Conservation (phyloP, 2,797 vertebrate species). For the Taenioides sp. region DNA sequence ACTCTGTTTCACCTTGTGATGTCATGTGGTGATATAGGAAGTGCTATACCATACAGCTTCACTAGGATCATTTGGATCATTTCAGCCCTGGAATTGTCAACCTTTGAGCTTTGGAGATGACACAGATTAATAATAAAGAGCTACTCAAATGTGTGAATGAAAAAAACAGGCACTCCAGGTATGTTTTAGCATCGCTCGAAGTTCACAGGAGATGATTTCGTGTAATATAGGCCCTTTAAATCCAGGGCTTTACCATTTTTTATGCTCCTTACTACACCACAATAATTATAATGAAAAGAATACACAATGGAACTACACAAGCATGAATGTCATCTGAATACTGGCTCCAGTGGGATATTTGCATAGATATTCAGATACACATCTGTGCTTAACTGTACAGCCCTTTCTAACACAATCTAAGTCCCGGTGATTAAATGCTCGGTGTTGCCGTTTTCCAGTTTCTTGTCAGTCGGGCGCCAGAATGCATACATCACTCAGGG, state of each 20-base stretch:
- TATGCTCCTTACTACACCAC: not conserved
- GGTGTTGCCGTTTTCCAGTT: constrained; percentile 45
- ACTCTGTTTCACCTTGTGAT: too few species aligned
- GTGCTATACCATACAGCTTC: too few species aligned
- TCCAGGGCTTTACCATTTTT: not conserved
- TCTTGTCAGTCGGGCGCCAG: constrained; percentile 55
- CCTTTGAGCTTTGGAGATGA: too few species aligned
- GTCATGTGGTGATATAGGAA: too few species aligned
- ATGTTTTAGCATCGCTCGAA: too few species aligned
- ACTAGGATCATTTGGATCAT: too few species aligned
- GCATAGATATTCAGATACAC: not conserved
- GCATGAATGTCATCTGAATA: not conserved
- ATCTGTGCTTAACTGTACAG: constrained; percentile 5
- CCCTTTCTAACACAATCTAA: constrained; percentile 14
- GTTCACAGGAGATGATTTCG: too few species aligned
- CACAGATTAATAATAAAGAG: too few species aligned
- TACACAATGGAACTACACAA: not conserved
- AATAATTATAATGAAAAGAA: not conserved
- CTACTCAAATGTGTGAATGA: too few species aligned
- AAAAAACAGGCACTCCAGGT: too few species aligned
- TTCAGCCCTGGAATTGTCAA: too few species aligned
- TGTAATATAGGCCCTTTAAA: too few species aligned
- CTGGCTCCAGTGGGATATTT: not conserved
- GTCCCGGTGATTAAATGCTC: constrained; percentile 34
- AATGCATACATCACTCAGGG: constrained; percentile 58